These are phyloP conservation scores for Smutsia temminckii DNA, from an alignment of 2,797 vertebrate genomes.

Conservation along the genomic window DNA sequence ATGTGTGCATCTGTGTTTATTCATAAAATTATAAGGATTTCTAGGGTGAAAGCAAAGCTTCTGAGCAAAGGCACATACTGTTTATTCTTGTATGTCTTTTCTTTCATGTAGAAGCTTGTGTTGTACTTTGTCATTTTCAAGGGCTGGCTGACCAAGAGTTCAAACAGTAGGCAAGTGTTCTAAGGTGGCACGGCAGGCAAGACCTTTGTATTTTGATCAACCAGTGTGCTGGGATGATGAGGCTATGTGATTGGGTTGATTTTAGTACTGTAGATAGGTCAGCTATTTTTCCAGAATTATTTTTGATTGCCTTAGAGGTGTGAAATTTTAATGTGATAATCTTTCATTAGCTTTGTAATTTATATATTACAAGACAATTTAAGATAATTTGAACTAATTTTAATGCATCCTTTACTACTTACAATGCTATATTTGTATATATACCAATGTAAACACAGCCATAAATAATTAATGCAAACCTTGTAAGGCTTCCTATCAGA, in stretches of 20 bases:
- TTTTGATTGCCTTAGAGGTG: background rate
- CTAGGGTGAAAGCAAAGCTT: slow-evolving; percentile 65
- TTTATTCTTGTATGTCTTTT: slow-evolving; percentile 50
- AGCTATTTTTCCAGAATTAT: slow-evolving; percentile 49
- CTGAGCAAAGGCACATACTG: slow-evolving; percentile 9
- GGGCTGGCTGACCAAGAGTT: slow-evolving; percentile 4
- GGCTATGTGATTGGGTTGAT: background rate
- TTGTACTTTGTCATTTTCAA: slow-evolving; percentile 32
- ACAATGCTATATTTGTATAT: slow-evolving; percentile 29
- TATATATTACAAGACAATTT: slow-evolving; percentile 26
- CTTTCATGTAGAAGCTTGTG: slow-evolving; percentile 44
- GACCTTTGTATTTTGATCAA: background rate
- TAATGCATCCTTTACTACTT: slow-evolving; percentile 39
- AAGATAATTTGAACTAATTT: slow-evolving; percentile 59
- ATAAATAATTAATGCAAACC: slow-evolving; percentile 41
- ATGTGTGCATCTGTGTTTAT: slow-evolving; percentile 6
- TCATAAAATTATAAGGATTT: slow-evolving; percentile 57
- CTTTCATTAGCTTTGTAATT: slow-evolving; percentile 30
- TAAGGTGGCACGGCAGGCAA: background rate
- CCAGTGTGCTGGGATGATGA: background rate
- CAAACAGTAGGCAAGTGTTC: background rate
- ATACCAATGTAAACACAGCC: slow-evolving; percentile 55
- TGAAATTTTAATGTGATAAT: background rate
- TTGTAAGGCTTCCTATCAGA: background rate
- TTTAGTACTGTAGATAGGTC: background rate